Evolutionary conservation across 2,888 invertebrate genomes (phyloP), one percentile per base, ranked within the genome.

Genomic region (Zaprionus obscuricornis): DNA sequence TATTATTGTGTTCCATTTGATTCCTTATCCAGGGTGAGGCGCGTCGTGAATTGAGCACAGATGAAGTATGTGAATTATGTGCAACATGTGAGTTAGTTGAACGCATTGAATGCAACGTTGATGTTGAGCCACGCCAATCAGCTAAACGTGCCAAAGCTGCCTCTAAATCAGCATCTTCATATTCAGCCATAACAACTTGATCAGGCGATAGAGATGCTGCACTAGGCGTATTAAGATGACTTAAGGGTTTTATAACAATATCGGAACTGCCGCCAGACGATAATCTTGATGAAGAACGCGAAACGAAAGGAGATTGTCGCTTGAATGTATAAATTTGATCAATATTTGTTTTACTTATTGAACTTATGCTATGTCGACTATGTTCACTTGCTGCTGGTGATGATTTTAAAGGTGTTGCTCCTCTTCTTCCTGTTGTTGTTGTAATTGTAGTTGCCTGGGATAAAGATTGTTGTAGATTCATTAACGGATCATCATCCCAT

Each of bases 1-100:
- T 40, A 20, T 77, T 66, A 22, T 72, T 66, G 50, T 75, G 60
- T 17, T 31, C 31, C 62, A 20, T 27, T 17, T 22, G 55, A 14
- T 70, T 64, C 20, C 66, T 50, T 3, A 68, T 45, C 74, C 85
- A 88, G 5, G 88, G 85, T 4, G 87, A 85, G 11, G 59, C 52
- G 18, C 76, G 83, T 7, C 84, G 75, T 0, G 88, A 76, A 8
- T 72, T 71, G 0, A 77, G 54, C 7, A 74, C 56, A 2, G 72
- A 70, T 1, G 78, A 68, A 3, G 78, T 68, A 43, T 71, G 70
- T 17, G 67, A 57, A 2, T 31, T 49, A 22, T 66, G 68, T 1
- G 39, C 57, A 4, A 43, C 17, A 0, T 29, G 36, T 1, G 71
- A 62, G 10, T 45, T 74, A n/a, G 39, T 57, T 4, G 85, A 63